Evolutionary conservation across 2,113 vertebrate species (phyloP).

Genomic region (Podarcis cretensis): DNA sequence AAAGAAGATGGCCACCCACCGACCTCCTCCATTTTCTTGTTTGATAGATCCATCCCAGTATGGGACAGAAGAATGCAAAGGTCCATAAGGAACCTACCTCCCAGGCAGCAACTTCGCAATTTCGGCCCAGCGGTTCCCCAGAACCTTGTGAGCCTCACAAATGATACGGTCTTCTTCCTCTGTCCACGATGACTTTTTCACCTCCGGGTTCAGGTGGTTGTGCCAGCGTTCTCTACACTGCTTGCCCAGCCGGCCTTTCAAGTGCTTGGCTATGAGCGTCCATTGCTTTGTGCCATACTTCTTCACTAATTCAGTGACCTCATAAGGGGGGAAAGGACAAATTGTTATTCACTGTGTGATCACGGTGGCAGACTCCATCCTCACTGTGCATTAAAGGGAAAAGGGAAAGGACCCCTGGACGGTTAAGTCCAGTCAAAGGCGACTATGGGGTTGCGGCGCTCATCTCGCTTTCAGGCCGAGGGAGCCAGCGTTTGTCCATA

Average conservation of each 20-base stretch:
- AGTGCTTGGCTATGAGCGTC: conserved; percentile 94
- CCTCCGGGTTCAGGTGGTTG: conserved; percentile 96
- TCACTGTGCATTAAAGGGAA: neutral
- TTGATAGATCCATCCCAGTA: accelerated
- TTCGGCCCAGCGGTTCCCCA: conserved; percentile 98
- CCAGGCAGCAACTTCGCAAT: conserved; percentile 97
- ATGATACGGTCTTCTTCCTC: conserved; percentile 96
- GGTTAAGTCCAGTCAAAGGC: no score
- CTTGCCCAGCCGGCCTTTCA: conserved; percentile 95
- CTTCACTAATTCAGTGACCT: conserved; percentile 97
- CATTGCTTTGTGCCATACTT: conserved; percentile 96
- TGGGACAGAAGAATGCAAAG: neutral
- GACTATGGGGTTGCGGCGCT: no score
- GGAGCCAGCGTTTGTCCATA: no score
- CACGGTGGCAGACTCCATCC: neutral
- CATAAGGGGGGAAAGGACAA: neutral
- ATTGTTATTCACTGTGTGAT: neutral
- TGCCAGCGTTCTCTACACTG: conserved; percentile 98
- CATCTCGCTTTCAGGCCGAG: no score
- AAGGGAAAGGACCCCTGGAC: no score
- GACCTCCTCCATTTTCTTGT: neutral
- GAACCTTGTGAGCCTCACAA: conserved; percentile 93
- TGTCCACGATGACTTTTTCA: conserved; percentile 98
- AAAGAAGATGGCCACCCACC: no score
- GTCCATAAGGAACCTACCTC: conserved; percentile 77